Conservation (phyloP, 2,888 invertebrate species). For the Charanyca ferruginea region DNA sequence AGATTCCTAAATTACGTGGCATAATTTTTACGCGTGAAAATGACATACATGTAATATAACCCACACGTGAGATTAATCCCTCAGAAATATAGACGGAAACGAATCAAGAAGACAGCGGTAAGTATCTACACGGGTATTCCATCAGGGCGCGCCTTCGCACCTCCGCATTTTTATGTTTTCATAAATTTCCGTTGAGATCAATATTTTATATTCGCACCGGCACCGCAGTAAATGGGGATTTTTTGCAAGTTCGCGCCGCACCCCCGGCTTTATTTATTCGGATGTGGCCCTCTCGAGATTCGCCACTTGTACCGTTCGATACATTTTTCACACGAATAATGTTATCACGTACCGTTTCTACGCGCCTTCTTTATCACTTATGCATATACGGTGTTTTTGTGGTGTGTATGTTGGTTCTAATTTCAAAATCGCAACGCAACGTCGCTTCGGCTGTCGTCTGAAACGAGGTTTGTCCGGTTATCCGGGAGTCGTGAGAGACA, state of each 20-base stretch:
- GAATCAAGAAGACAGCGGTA: constrained; percentile 69
- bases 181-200: constrained; percentile 88
- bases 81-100: constrained; percentile 65
- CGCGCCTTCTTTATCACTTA: constrained; percentile 70
- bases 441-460: constrained; percentile 37
- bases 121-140: constrained; percentile 80
- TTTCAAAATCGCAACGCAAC: constrained; percentile 55
- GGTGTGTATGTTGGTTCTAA: constrained; percentile 60
- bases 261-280: constrained; percentile 80
- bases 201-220: constrained; percentile 88
- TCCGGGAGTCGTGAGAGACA: constrained; percentile 65
- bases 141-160: constrained; percentile 81
- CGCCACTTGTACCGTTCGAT: constrained; percentile 84
- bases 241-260: constrained; percentile 79
- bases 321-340: constrained; percentile 86
- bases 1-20: constrained; percentile 65
- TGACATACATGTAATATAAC: constrained; percentile 65
- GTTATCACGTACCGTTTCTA: constrained; percentile 81
- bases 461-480: constrained; percentile 64
- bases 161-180: constrained; percentile 88
- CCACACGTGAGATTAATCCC: constrained; percentile 69
- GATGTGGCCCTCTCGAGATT: constrained; percentile 80
- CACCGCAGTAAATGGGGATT: constrained; percentile 80
- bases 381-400: constrained; percentile 64
- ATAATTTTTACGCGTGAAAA: constrained; percentile 67